These are phyloP conservation scores for Tylochromis polylepis DNA, from an alignment of 2,113 vertebrate species.

Conservation along the genomic window DNA sequence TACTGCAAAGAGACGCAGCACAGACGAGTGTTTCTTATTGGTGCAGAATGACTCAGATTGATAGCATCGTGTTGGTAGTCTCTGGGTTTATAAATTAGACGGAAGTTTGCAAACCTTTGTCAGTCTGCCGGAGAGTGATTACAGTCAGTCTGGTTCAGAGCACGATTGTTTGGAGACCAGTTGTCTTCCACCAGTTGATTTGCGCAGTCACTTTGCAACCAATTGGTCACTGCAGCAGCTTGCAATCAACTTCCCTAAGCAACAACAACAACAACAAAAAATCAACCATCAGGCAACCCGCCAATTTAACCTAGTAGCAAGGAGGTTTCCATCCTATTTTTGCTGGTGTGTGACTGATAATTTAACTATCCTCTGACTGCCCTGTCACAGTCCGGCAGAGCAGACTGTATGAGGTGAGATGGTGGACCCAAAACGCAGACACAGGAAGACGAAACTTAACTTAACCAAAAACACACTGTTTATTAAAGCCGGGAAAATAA, in stretches of 20 bases:
- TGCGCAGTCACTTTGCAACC: accelerated
- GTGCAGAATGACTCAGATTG: accelerated
- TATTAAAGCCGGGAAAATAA: no score
- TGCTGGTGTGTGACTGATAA: neutral
- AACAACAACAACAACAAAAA: no score
- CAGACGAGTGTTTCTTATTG: neutral
- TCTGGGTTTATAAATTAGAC: neutral
- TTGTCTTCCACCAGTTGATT: neutral
- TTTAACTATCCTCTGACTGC: neutral
- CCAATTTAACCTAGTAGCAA: accelerated
- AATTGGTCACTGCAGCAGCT: neutral
- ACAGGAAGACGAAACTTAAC: no score
- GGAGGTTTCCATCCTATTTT: neutral
- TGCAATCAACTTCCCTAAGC: neutral
- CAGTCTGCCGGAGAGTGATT: neutral
- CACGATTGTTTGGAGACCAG: neutral
- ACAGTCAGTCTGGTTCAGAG: neutral
- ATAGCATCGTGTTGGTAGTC: neutral
- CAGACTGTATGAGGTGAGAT: no score
- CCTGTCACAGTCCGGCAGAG: no score
- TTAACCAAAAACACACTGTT: no score
- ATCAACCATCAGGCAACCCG: accelerated
- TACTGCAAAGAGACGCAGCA: neutral
- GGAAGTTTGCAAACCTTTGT: neutral
- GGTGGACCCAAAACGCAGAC: no score